These are phyloP conservation scores for Perithous albicinctus DNA, from an alignment of 2,888 invertebrate genomes.

Conservation along the genomic window DNA sequence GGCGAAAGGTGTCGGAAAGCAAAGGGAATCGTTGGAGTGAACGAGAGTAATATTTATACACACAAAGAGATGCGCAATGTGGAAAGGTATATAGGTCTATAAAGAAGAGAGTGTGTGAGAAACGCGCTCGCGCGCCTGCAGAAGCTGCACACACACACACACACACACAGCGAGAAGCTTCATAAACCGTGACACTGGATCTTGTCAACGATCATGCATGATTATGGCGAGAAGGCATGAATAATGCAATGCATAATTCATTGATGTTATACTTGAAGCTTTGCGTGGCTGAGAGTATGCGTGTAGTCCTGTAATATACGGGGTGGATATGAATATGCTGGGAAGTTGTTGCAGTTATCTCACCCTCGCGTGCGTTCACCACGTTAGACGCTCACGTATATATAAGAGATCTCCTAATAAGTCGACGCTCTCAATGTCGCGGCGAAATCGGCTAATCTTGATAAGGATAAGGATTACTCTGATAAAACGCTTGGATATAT, in stretches of 20 bases:
- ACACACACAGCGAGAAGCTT: constrained; percentile 34
- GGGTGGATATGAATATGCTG: constrained; percentile 7
- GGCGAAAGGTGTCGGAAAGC: constrained; percentile 50
- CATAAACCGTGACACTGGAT: constrained; percentile 75
- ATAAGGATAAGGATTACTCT: constrained; percentile 75
- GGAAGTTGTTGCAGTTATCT: neutral
- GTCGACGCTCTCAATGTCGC: constrained; percentile 72
- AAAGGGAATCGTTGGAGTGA: constrained; percentile 37
- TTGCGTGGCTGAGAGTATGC: constrained; percentile 18
- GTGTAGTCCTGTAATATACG: constrained; percentile 29
- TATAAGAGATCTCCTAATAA: constrained; percentile 73
- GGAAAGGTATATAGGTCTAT: no score
- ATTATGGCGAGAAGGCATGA: constrained; percentile 80
- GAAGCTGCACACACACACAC: no score
- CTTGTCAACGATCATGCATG: constrained; percentile 80
- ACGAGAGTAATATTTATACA: constrained; percentile 12
- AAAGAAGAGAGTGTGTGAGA: constrained; percentile 16
- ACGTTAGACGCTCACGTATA: constrained; percentile 17
- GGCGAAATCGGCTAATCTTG: constrained; percentile 77
- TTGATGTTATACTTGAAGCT: constrained; percentile 72
- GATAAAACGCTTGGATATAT: constrained; percentile 64
- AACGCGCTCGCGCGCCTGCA: constrained; percentile 4
- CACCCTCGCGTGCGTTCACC: constrained; percentile 1
- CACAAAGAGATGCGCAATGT: constrained; percentile 2
- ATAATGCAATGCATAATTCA: constrained; percentile 82